These are phyloP conservation scores for Coleophora deauratella DNA, from an alignment of 2,888 invertebrate genomes.

Conservation along the genomic window DNA sequence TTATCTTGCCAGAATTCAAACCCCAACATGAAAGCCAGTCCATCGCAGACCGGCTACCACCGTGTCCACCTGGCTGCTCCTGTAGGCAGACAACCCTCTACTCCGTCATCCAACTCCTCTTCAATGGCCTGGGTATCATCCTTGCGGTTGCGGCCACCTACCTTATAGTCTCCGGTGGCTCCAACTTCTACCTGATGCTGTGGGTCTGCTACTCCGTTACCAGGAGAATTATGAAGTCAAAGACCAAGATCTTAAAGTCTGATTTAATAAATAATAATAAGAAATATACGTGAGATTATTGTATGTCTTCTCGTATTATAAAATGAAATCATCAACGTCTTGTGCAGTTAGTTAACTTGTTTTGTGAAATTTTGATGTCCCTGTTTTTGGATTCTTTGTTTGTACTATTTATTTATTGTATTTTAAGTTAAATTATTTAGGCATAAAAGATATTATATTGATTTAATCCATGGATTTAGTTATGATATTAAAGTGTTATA, in stretches of 20 bases:
- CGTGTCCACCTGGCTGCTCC: slow-evolving; percentile 35
- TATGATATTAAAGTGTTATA: no score
- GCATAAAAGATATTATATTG: no score
- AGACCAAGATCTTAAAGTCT: slow-evolving; percentile 24
- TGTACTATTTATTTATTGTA: no score
- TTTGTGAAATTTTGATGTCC: no score
- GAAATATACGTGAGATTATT: no score
- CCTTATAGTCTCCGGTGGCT: slow-evolving; percentile 48
- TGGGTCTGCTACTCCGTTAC: slow-evolving; percentile 57
- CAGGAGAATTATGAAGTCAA: slow-evolving; percentile 40
- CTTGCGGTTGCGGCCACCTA: slow-evolving; percentile 52
- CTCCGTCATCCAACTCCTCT: slow-evolving; percentile 24
- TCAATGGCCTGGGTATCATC: slow-evolving; percentile 44
- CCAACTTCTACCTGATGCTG: slow-evolving; percentile 52
- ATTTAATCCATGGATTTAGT: no score
- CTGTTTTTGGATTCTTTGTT: no score
- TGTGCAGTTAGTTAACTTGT: no score
- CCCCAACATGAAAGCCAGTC: slow-evolving; percentile 22
- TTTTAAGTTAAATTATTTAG: no score
- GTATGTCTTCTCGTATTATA: no score
- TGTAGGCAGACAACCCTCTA: slow-evolving; percentile 25
- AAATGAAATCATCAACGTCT: no score
- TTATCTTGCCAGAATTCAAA: slow-evolving; percentile 29
- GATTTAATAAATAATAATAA: slow-evolving; percentile 23
- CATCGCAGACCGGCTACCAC: slow-evolving; percentile 1